phyloP scores from a whole-genome alignment of 2,113 vertebrate genomes.

The Entelurus aequoreus region DNA sequence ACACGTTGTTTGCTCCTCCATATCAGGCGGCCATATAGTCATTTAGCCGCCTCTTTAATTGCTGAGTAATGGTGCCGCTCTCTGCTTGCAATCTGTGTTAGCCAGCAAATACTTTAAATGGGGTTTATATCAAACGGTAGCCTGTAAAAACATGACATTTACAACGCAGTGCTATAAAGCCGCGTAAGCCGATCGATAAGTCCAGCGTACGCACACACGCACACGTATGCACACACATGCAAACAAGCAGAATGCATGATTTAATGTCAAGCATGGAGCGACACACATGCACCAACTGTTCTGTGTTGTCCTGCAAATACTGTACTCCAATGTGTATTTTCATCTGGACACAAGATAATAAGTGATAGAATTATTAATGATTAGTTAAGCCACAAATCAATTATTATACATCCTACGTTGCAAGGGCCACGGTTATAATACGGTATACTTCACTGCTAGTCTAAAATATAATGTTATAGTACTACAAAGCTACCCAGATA shows the following conservation, averaged over 20 bases:
- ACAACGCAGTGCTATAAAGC: constrained; percentile 75
- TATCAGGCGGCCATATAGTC: constrained; percentile 62
- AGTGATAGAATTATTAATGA: no score
- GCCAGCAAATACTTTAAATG: constrained; percentile 77
- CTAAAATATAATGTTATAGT: no score
- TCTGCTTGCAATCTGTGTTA: constrained; percentile 64
- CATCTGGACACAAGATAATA: no score
- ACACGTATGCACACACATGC: constrained; percentile 42
- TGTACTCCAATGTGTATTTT: no score
- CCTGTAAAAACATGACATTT: constrained; percentile 78
- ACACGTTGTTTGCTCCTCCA: constrained; percentile 56
- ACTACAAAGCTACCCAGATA: no score
- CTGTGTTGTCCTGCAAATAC: neutral
- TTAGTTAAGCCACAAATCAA: no score
- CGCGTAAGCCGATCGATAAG: constrained; percentile 75
- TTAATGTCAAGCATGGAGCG: constrained; percentile 71
- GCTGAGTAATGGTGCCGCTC: constrained; percentile 68
- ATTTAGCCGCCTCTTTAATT: constrained; percentile 70
- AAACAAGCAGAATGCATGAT: constrained; percentile 67
- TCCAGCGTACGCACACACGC: constrained; percentile 18
- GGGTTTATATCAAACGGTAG: constrained; percentile 77
- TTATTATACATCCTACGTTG: no score
- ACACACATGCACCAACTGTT: constrained; percentile 22
- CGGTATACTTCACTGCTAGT: no score
- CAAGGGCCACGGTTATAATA: no score